These are phyloP conservation scores for Euplagia quadripunctaria DNA, from an alignment of 2,888 invertebrate genomes.

Conservation along the genomic window DNA sequence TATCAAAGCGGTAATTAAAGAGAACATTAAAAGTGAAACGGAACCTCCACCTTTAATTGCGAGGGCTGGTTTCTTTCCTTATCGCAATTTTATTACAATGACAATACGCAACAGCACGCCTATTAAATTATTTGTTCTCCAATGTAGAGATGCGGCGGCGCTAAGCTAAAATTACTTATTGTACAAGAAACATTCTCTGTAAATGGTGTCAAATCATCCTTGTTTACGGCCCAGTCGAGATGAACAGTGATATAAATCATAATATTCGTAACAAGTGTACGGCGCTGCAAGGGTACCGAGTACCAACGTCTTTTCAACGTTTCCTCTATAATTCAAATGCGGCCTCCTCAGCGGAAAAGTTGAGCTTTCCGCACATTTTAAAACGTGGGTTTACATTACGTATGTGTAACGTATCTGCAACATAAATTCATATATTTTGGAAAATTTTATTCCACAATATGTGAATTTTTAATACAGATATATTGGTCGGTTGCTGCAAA, in stretches of 20 bases:
- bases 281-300: conserved; percentile 52
- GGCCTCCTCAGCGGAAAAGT: conserved; percentile 55
- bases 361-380: conserved; percentile 55
- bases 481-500: not conserved
- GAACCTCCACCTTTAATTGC: conserved; percentile 79
- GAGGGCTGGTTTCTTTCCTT: conserved; percentile 78
- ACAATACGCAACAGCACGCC: conserved; percentile 78
- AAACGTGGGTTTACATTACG: conserved; percentile 47
- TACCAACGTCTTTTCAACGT: conserved; percentile 52
- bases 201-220: conserved; percentile 74
- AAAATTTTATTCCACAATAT: conserved; percentile 10
- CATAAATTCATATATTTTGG: conserved; percentile 32
- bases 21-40: conserved; percentile 68
- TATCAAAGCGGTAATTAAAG: conserved; percentile 71
- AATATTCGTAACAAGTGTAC: conserved; percentile 68
- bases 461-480: conserved; percentile 5
- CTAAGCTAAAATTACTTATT: conserved; percentile 59
- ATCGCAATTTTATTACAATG: conserved; percentile 81
- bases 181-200: conserved; percentile 58
- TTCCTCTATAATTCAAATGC: conserved; percentile 60
- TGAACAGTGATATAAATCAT: conserved; percentile 64
- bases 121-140: conserved; percentile 77
- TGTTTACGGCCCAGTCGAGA: conserved; percentile 64
- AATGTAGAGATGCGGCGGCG: conserved; percentile 26
- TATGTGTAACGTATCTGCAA: conserved; percentile 42